Evolutionary conservation across 2,797 vertebrate species (phyloP), one percentile per base, ranked within the genome.

Genomic region (Numenius phaeopus): DNA sequence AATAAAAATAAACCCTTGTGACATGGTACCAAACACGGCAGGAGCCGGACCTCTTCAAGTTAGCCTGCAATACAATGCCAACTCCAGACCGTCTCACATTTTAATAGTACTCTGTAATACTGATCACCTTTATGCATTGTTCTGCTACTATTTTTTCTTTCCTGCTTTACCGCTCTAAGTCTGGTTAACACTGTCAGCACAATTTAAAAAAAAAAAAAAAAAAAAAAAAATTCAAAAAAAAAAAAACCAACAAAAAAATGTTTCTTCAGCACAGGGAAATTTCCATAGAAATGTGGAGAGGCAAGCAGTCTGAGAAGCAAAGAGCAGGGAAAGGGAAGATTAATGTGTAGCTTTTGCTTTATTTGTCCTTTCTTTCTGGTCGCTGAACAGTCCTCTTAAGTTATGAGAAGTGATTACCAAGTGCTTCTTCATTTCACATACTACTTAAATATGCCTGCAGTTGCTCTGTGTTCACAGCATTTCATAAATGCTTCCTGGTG

Each of bases 171-270:
- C 6, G 10, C 24, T 24, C 29, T 52, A 42, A 57, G 10, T 21
- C 37, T 69, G 12, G 6, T 46, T 57, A 73, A 62, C 4, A 2
- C 29, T 2, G 1, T 17, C 17, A 62, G 29, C 8, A 20, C 11
- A 46, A 79, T 5, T 62, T 16, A 47, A 69, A 62, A 75, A 24
- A 42, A 13, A 32, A 7, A 17, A 34, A 32, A 27, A 22, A 21
- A 30, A 39, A 47, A 10, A 23, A 75, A 46, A 19, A 24, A 49
- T 49, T 17, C 7, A 3, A 34, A 15, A 30, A 50, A 34, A 13
- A 14, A 17, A 46, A 30, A 34, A 14, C 3, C 23, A 20, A 20
- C 13, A 24, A 32, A 14, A 27, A 32, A 19, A 23, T 1, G 0
- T 11, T 77, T 65, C 18, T 66, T 42, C 4, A 5, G 20, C 18